Percentiles rank a stretch among this genome's conserved stretches.
These are phyloP conservation scores for Diachasma alloeum DNA, from an alignment of 1,140 invertebrate species.

Conservation along the genomic window DNA sequence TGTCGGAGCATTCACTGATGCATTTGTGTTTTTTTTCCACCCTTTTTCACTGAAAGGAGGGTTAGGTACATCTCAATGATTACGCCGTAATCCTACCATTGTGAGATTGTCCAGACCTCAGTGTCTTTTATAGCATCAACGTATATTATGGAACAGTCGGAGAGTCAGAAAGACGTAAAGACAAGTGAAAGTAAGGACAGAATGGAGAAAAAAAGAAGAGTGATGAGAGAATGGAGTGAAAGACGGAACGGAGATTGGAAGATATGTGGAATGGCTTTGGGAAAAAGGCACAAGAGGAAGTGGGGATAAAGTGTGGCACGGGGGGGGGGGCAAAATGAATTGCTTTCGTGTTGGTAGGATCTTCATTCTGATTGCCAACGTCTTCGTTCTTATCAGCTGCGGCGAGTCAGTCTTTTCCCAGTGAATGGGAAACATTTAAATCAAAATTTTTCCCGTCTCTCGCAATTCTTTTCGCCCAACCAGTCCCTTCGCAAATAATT, in stretches of 20 bases:
- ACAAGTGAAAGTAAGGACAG: background rate
- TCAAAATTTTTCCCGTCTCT: too few species aligned
- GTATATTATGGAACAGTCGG: background rate
- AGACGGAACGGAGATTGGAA: background rate
- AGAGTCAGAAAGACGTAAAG: background rate
- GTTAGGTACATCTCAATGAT: constrained; percentile 4
- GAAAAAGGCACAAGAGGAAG: background rate
- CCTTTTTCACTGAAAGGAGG: background rate
- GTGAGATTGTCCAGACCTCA: background rate
- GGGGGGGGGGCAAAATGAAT: constrained; percentile 6
- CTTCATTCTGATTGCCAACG: constrained; percentile 1
- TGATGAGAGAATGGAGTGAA: background rate
- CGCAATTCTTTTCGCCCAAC: too few species aligned
- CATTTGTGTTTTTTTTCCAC: background rate
- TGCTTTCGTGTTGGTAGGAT: constrained; percentile 9
- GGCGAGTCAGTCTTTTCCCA: background rate
- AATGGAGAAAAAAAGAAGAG: background rate
- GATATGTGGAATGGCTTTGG: constrained; percentile 3
- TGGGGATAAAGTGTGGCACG: background rate
- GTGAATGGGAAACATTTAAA: too few species aligned
- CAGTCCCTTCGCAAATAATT: too few species aligned
- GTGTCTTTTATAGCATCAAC: background rate
- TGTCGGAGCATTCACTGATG: background rate
- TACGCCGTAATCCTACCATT: background rate
- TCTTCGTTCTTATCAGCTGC: background rate